Evolutionary conservation across 2,113 vertebrate genomes (phyloP).

Genomic region (Willisornis vidua): DNA sequence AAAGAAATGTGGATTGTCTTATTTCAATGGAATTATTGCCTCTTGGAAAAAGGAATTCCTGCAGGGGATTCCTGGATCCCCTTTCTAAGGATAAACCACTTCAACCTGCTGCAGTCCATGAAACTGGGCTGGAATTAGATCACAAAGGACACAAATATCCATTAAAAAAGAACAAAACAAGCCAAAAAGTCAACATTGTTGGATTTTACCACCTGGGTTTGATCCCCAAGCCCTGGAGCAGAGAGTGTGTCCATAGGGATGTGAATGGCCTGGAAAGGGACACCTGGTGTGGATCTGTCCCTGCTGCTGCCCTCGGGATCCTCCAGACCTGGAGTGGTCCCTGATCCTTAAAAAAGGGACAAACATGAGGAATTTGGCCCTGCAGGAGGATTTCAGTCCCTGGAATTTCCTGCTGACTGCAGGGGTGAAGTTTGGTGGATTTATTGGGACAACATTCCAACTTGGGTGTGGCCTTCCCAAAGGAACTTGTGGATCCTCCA

Average conservation of each 20-base stretch:
- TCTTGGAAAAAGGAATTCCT: background rate
- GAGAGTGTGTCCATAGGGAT: background rate
- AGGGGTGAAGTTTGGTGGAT: no score
- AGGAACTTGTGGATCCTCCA: no score
- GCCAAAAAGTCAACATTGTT: background rate
- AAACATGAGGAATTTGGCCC: no score
- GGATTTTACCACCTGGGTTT: background rate
- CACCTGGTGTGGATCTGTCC: no score
- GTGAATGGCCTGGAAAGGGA: background rate
- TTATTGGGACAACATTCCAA: no score
- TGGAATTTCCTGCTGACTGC: no score
- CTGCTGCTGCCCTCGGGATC: no score
- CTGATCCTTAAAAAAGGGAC: no score
- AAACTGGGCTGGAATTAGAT: background rate
- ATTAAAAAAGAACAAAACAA: background rate
- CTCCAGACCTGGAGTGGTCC: no score
- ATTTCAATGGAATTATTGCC: background rate
- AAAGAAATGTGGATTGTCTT: background rate
- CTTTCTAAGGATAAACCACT: background rate
- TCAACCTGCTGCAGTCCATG: background rate
- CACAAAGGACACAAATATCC: background rate
- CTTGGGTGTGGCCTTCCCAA: no score
- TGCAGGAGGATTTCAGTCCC: no score
- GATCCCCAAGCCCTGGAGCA: background rate
- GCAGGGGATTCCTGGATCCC: background rate